phyloP scores from a whole-genome alignment of 2,113 vertebrate genomes.

The Copsychus sechellarum region DNA sequence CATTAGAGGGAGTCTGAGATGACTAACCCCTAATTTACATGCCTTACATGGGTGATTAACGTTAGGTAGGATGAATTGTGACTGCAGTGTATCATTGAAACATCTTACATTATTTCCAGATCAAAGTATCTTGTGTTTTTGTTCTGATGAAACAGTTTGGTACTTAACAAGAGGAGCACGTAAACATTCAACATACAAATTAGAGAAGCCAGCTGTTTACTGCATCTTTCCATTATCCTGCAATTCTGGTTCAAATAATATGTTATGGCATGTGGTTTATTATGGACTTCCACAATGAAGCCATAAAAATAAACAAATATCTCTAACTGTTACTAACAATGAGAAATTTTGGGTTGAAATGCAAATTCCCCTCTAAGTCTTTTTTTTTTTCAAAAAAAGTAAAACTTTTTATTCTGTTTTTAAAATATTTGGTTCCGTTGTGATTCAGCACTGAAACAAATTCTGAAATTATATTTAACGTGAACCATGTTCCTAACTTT shows the following conservation, averaged over 20 bases:
- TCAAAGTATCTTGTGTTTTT: constrained; percentile 42
- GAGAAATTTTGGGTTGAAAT: neutral
- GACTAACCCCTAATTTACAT: constrained; percentile 48
- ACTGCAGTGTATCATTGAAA: constrained; percentile 20
- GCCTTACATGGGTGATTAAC: constrained; percentile 9
- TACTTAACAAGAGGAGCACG: neutral
- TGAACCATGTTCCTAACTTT: neutral
- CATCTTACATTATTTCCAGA: constrained; percentile 46
- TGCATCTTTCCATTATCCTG: constrained; percentile 37
- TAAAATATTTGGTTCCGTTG: neutral
- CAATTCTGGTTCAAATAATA: constrained; percentile 26
- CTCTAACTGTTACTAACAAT: neutral
- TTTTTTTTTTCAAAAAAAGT: neutral
- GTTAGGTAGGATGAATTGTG: neutral
- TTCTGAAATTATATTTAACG: neutral
- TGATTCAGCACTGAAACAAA: neutral
- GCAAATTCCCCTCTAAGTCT: neutral
- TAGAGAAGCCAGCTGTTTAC: neutral
- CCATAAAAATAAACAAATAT: neutral
- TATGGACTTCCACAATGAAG: constrained; percentile 3
- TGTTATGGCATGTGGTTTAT: neutral
- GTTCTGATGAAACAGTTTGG: constrained; percentile 51
- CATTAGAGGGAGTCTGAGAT: constrained; percentile 26
- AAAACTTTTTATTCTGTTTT: neutral
- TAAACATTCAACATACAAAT: constrained; percentile 20